Evolutionary conservation across 2,113 vertebrate species (phyloP).

Genomic region (Pluvialis apricaria): DNA sequence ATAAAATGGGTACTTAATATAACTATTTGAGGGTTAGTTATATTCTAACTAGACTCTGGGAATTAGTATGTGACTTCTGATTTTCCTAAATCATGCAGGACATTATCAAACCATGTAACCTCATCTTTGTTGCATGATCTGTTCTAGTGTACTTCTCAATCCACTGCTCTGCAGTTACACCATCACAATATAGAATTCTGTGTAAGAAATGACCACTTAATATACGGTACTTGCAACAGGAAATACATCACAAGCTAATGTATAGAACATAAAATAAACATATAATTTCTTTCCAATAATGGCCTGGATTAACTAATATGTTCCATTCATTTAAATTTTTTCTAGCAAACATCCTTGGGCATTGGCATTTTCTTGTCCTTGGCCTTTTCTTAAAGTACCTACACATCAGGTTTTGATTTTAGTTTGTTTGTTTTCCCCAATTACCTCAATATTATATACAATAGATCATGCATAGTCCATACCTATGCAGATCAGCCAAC

Average conservation of each 20-base stretch:
- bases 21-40: neutral
- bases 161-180: neutral
- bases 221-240: neutral
- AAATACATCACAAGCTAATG: neutral
- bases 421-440: accelerated
- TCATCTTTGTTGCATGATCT: neutral
- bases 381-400: neutral
- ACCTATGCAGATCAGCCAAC: constrained; percentile 95
- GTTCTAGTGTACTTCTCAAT: neutral
- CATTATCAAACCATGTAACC: accelerated
- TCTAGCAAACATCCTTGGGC: neutral
- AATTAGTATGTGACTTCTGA: neutral
- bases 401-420: neutral
- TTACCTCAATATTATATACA: neutral
- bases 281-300: neutral
- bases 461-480: neutral
- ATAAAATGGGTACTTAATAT: neutral
- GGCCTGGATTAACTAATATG: neutral
- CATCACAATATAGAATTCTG: neutral
- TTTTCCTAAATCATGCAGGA: neutral
- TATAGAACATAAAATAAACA: neutral
- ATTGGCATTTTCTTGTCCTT: neutral
- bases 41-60: neutral
- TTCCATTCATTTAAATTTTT: neutral
- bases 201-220: neutral